A percentile compares a stretch with the other conserved stretches of the same genome.
Evolutionary conservation across 2,113 vertebrate species (phyloP).

Genomic region (Quiscalus mexicanus): DNA sequence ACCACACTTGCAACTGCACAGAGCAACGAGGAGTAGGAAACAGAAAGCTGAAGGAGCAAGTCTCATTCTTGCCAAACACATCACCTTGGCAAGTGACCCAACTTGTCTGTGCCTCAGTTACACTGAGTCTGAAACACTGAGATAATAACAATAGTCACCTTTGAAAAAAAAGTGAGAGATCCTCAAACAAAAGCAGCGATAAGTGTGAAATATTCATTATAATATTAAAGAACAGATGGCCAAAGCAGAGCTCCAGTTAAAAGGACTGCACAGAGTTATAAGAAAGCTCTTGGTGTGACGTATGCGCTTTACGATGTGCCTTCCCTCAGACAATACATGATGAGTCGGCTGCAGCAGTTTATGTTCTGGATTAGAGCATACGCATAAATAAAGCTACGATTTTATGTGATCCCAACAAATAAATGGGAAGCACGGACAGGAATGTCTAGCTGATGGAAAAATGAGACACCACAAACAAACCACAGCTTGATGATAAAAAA

Average conservation of each 20-base stretch:
- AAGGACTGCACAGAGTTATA: conserved; percentile 35
- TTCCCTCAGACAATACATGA: conserved; percentile 52
- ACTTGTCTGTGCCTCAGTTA: conserved; percentile 28
- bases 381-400: conserved; percentile 62
- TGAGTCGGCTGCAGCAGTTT: conserved; percentile 55
- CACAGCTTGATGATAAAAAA: conserved; percentile 74
- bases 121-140: conserved; percentile 20
- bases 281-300: conserved; percentile 55
- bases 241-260: conserved; percentile 56
- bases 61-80: neutral
- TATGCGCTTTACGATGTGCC: conserved; percentile 35
- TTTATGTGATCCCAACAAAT: conserved; percentile 75
- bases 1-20: neutral
- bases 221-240: conserved; percentile 65
- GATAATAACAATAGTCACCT: conserved; percentile 51
- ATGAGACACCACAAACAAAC: conserved; percentile 76
- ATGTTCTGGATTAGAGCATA: conserved; percentile 73
- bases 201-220: conserved; percentile 60
- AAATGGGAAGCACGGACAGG: conserved; percentile 72
- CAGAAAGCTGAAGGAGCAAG: neutral
- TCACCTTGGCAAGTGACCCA: conserved; percentile 28
- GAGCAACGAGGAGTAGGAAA: neutral
- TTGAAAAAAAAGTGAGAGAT: conserved; percentile 35
- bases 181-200: conserved; percentile 30
- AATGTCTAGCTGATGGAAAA: conserved; percentile 74